A percentile compares a stretch with the other conserved stretches of the same genome.
Conservation (phyloP, 2,113 vertebrate species). For the Brachypteracias leptosomus region DNA sequence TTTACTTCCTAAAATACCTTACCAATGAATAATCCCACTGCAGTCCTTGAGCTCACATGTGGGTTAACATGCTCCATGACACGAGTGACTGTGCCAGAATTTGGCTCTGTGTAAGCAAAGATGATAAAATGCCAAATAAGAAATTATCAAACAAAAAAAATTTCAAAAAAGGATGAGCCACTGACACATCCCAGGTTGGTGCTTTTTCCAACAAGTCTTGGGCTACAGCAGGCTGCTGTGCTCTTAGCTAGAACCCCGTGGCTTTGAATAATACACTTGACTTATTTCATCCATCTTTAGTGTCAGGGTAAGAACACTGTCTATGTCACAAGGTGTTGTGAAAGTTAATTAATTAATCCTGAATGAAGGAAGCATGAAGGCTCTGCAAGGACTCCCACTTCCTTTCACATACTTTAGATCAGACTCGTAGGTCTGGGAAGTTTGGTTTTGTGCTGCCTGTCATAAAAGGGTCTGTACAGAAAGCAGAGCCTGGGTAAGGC, state of each 20-base stretch:
- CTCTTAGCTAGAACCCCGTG: neutral
- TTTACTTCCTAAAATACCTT: constrained; percentile 69
- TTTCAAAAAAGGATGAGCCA: neutral
- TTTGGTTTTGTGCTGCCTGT: neutral
- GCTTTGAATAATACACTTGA: neutral
- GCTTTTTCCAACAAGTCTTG: neutral
- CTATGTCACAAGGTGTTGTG: neutral
- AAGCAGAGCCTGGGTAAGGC: neutral
- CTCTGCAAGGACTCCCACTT: neutral
- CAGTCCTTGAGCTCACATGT: constrained; percentile 11
- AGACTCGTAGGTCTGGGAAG: neutral
- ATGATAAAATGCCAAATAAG: neutral
- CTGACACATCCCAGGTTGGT: neutral
- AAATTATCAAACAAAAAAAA: neutral
- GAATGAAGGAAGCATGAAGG: neutral
- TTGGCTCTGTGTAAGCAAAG: neutral
- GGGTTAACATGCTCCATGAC: neutral
- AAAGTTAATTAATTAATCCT: neutral
- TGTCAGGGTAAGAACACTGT: neutral
- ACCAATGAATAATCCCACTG: constrained; percentile 44
- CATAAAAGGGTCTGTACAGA: neutral
- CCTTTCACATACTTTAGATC: neutral
- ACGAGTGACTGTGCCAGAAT: neutral
- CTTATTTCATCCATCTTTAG: neutral
- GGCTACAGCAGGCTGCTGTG: neutral